Conservation (phyloP, 2,113 vertebrate genomes). For the Ramphastos sulfuratus region DNA sequence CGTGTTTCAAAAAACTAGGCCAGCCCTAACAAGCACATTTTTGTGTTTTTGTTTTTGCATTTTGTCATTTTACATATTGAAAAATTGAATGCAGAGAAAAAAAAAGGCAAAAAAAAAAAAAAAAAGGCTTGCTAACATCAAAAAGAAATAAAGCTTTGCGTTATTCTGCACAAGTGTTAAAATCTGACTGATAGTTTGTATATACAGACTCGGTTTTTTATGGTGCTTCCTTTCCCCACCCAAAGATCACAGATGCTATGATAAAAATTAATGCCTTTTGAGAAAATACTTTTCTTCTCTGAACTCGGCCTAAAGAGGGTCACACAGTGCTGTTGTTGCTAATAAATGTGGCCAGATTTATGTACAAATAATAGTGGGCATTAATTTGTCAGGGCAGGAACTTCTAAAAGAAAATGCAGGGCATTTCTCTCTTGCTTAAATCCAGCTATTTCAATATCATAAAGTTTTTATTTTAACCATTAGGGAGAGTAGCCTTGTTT, state of each 20-base stretch:
- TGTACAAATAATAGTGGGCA: not conserved
- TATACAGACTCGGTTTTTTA: constrained; percentile 53
- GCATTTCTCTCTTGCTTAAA: not conserved
- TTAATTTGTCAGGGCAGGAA: not conserved
- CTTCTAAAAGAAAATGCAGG: not conserved
- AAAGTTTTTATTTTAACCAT: constrained; percentile 56
- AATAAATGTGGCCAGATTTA: not conserved
- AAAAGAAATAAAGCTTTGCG: constrained; percentile 57
- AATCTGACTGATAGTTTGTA: constrained; percentile 60
- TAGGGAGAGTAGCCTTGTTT: constrained; percentile 20
- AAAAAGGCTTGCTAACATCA: constrained; percentile 19
- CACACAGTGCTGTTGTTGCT: not conserved
- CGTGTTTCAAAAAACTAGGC: constrained; percentile 54
- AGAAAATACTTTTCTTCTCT: constrained; percentile 4
- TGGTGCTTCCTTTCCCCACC: constrained; percentile 42
- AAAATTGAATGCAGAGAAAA: constrained; percentile 29
- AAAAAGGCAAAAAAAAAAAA: not conserved
- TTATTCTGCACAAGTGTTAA: constrained; percentile 56
- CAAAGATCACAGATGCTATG: constrained; percentile 25
- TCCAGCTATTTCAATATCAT: constrained; percentile 29
- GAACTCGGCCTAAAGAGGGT: not conserved
- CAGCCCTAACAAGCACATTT: constrained; percentile 54
- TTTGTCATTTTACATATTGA: constrained; percentile 69
- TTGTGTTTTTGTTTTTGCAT: constrained; percentile 56
- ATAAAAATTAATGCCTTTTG: constrained; percentile 41